Conservation (phyloP, 2,888 invertebrate genomes). For the Papilio protenor region DNA sequence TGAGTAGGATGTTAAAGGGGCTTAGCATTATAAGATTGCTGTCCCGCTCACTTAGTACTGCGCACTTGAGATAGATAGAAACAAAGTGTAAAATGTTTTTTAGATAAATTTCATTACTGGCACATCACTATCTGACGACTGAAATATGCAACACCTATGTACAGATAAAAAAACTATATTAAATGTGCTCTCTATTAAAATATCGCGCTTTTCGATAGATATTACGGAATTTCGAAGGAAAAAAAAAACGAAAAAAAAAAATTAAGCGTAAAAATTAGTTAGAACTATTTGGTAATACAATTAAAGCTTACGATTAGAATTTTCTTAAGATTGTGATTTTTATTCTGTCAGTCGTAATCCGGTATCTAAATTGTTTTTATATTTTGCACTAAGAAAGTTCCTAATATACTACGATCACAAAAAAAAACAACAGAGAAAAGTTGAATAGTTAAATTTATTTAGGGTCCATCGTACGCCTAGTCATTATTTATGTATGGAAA, state of each 20-base stretch:
- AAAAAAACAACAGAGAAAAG: slow-evolving; percentile 53
- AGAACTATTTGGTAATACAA: slow-evolving; percentile 65
- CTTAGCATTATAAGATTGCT: slow-evolving; percentile 69
- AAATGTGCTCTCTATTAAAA: slow-evolving; percentile 53
- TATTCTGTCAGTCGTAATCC: slow-evolving; percentile 54
- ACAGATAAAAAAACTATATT: slow-evolving; percentile 10
- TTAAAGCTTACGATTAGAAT: slow-evolving; percentile 65
- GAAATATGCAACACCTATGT: slow-evolving; percentile 28
- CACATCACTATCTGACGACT: slow-evolving; percentile 44
- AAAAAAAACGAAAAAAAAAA: slow-evolving; percentile 59
- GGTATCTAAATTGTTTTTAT: slow-evolving; percentile 54
- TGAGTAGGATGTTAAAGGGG: slow-evolving; percentile 71
- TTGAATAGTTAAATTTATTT: slow-evolving; percentile 61
- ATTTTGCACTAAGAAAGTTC: slow-evolving; percentile 81
- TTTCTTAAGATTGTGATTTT: slow-evolving; percentile 58
- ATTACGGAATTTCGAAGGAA: slow-evolving; percentile 68
- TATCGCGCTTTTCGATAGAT: slow-evolving; percentile 63
- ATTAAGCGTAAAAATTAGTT: slow-evolving; percentile 67
- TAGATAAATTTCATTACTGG: slow-evolving; percentile 46
- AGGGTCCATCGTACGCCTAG: slow-evolving; percentile 81
- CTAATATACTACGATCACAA: slow-evolving; percentile 71
- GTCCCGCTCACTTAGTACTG: slow-evolving; percentile 68
- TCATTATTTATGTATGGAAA: slow-evolving; percentile 79
- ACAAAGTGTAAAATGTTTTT: slow-evolving; percentile 66
- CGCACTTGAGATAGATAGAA: slow-evolving; percentile 80